These are phyloP conservation scores for Stegodyphus mimosarum DNA, from an alignment of 1,140 invertebrate genomes.

Conservation along the genomic window DNA sequence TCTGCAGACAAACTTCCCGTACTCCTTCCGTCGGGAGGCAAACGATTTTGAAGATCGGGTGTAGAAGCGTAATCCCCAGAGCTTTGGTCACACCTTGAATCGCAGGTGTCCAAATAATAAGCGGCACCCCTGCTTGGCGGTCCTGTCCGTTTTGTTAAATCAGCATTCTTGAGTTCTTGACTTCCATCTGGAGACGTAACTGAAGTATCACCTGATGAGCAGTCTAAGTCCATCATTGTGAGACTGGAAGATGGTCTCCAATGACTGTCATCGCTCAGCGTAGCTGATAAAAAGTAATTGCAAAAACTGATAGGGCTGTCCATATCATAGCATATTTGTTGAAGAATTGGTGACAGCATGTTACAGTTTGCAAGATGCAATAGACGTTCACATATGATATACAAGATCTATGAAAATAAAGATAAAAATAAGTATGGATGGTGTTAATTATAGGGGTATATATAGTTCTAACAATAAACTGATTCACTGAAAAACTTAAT, in stretches of 20 bases:
- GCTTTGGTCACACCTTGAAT: constrained; percentile 47
- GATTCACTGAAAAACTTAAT: too few relatives aligned
- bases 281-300: constrained; percentile 48
- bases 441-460: too few relatives aligned
- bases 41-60: constrained; percentile 47
- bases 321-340: constrained; percentile 53
- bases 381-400: constrained; percentile 80
- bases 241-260: constrained; percentile 67
- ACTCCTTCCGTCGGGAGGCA: constrained; percentile 67
- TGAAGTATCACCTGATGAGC: constrained; percentile 36
- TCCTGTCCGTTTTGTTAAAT: constrained; percentile 27
- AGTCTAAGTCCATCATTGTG: constrained; percentile 59
- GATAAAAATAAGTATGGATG: too few relatives aligned
- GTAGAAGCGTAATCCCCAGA: constrained; percentile 44
- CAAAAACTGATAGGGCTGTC: constrained; percentile 49
- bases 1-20: constrained; percentile 69
- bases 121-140: constrained; percentile 53
- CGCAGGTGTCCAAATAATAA: constrained; percentile 52
- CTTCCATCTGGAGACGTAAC: constrained; percentile 37
- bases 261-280: constrained; percentile 37
- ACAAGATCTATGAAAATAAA: constrained; percentile 75
- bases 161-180: constrained; percentile 26
- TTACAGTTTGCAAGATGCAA: constrained; percentile 71
- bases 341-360: constrained; percentile 35
- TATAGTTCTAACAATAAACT: too few relatives aligned